These are phyloP conservation scores for Bombus consobrinus DNA, from an alignment of 1,140 invertebrate species.

Conservation along the genomic window DNA sequence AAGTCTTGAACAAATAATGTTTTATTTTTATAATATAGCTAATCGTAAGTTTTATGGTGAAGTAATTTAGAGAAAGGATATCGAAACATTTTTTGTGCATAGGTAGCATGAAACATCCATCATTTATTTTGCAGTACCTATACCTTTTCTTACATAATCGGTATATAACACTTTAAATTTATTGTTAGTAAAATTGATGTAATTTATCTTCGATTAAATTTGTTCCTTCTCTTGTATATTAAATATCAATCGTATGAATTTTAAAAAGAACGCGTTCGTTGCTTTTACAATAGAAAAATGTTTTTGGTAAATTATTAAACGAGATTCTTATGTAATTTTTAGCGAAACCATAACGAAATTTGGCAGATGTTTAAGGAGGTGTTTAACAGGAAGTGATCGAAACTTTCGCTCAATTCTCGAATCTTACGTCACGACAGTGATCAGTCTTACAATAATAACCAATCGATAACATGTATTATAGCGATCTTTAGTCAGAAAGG, in stretches of 20 bases:
- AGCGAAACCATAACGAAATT: not conserved
- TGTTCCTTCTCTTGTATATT: not conserved
- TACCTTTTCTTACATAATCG: not conserved
- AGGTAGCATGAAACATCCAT: not conserved
- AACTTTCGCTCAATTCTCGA: conserved; percentile 6
- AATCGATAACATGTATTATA: not conserved
- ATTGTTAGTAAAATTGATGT: not conserved
- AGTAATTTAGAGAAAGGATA: not conserved
- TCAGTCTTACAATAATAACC: not conserved
- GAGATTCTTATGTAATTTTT: not conserved
- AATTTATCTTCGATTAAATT: not conserved
- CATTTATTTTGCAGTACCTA: not conserved
- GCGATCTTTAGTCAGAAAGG: not conserved
- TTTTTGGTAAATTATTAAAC: not conserved
- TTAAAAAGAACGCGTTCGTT: not conserved
- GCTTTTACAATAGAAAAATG: not conserved
- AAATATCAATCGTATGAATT: not conserved
- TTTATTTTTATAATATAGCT: too few relatives aligned
- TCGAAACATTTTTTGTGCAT: too few relatives aligned
- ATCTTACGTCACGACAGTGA: not conserved
- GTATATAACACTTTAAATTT: not conserved
- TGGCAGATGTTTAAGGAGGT: not conserved
- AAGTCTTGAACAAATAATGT: not conserved
- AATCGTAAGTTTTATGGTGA: not conserved
- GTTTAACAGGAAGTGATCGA: not conserved